These are phyloP conservation scores for Drosophila virilis DNA, from an alignment of 1,140 invertebrate species.

Conservation along the genomic window DNA sequence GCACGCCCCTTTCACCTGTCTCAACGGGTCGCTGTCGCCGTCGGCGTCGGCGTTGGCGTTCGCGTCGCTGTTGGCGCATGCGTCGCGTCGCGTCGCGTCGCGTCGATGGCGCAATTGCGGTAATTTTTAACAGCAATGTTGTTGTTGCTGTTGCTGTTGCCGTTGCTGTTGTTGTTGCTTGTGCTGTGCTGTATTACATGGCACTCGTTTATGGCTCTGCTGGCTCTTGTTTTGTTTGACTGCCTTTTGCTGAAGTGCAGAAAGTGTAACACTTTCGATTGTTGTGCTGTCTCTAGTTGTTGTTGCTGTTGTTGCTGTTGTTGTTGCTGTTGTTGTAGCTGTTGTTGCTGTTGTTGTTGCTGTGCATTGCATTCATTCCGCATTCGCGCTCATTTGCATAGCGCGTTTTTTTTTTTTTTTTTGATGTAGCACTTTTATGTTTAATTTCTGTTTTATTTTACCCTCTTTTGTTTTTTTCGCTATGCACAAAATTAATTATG, in stretches of 20 bases:
- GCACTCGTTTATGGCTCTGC: constrained; percentile 70
- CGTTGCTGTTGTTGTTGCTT: constrained; percentile 30
- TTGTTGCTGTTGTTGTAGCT: constrained; percentile 21
- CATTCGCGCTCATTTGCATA: constrained; percentile 81
- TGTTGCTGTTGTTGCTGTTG: constrained; percentile 24
- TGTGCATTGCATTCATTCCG: constrained; percentile 77
- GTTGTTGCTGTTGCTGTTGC: constrained; percentile 37
- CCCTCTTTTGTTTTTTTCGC: constrained; percentile 44
- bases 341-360: constrained; percentile 48
- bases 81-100: constrained; percentile 46
- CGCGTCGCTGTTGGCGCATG: constrained; percentile 44
- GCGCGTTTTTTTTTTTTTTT: constrained; percentile 36
- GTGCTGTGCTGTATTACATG: constrained; percentile 65
- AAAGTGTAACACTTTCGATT: constrained; percentile 83
- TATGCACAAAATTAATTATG: constrained; percentile 71
- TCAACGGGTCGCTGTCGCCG: constrained; percentile 29
- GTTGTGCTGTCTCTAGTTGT: constrained; percentile 58
- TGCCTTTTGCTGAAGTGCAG: constrained; percentile 72
- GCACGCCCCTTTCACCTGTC: constrained; percentile 30
- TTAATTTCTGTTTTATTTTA: constrained; percentile 32
- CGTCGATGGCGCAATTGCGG: constrained; percentile 75
- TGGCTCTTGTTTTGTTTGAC: constrained; percentile 56
- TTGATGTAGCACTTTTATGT: constrained; percentile 35
- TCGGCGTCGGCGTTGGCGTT: not conserved
- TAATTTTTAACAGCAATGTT: constrained; percentile 46